phyloP scores from a whole-genome alignment of 1,140 invertebrate species.

The Papilio helenus region DNA sequence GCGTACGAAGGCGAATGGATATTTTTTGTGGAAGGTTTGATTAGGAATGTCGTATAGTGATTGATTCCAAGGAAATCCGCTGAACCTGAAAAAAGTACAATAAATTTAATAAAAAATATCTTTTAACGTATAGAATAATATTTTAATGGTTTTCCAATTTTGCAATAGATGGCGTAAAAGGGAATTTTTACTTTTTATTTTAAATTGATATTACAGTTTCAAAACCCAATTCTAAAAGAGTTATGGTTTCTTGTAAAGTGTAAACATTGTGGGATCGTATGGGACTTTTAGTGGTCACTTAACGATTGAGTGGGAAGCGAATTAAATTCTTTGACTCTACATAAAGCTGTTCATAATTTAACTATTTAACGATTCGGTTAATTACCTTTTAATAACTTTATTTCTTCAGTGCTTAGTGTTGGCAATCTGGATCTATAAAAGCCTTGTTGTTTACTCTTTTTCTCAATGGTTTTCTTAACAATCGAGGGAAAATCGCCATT shows the following conservation, averaged over 20 bases:
- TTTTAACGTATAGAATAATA: too few relatives aligned
- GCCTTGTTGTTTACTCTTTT: slow-evolving; percentile 76
- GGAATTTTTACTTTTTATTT: too few relatives aligned
- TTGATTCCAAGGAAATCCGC: slow-evolving; percentile 86
- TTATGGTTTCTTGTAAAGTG: too few relatives aligned
- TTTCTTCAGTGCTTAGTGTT: slow-evolving; percentile 67
- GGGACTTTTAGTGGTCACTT: background rate
- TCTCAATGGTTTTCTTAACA: slow-evolving; percentile 67
- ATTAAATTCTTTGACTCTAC: too few relatives aligned
- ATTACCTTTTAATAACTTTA: slow-evolving; percentile 83
- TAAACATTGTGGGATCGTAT: too few relatives aligned
- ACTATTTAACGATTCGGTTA: too few relatives aligned
- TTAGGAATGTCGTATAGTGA: slow-evolving; percentile 82
- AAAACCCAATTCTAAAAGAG: too few relatives aligned
- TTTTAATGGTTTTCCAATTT: too few relatives aligned
- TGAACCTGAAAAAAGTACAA: slow-evolving; percentile 69
- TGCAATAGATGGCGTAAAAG: too few relatives aligned
- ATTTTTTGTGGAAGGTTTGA: slow-evolving; percentile 34
- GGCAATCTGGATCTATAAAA: slow-evolving; percentile 74
- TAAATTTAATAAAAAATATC: background rate
- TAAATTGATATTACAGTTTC: too few relatives aligned
- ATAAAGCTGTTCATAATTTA: too few relatives aligned
- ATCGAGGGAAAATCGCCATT: slow-evolving; percentile 72
- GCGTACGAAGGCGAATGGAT: slow-evolving; percentile 45
- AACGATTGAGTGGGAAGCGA: background rate